Conservation (phyloP, 2,888 invertebrate species). For the Cantharis rufa region DNA sequence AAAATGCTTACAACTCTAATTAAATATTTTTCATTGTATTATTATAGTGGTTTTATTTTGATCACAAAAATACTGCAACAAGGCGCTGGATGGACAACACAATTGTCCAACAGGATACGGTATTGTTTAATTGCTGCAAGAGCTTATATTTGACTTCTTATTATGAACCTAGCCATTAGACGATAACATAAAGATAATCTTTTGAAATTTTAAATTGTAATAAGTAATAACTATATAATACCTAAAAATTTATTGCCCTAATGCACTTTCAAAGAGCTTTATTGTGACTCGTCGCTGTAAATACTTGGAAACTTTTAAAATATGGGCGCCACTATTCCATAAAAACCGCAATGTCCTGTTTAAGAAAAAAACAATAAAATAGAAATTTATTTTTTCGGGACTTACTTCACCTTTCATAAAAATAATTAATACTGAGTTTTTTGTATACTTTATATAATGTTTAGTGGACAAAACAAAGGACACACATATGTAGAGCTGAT, state of each 20-base stretch:
- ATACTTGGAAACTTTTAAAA: background rate
- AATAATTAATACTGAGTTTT: slow-evolving; percentile 42
- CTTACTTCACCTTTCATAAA: background rate
- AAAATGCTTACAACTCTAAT: too few species aligned
- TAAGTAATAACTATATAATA: too few species aligned
- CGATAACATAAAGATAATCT: background rate
- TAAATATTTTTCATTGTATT: too few species aligned
- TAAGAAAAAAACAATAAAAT: background rate
- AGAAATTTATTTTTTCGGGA: background rate
- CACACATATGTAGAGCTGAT: slow-evolving; percentile 49
- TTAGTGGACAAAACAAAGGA: slow-evolving; percentile 45
- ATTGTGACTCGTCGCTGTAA: background rate
- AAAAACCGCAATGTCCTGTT: background rate
- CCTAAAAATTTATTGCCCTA: background rate
- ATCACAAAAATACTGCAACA: too few species aligned
- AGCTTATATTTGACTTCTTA: too few species aligned
- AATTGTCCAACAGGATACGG: too few species aligned
- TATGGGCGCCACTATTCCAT: background rate
- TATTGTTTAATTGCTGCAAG: too few species aligned
- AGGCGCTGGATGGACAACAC: too few species aligned
- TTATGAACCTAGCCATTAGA: too few species aligned
- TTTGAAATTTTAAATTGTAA: background rate
- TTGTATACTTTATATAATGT: slow-evolving; percentile 39
- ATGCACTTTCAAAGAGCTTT: background rate
- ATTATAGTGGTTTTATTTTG: too few species aligned